Conservation (phyloP, 2,797 vertebrate species). For the Arctocebus calabarensis region DNA sequence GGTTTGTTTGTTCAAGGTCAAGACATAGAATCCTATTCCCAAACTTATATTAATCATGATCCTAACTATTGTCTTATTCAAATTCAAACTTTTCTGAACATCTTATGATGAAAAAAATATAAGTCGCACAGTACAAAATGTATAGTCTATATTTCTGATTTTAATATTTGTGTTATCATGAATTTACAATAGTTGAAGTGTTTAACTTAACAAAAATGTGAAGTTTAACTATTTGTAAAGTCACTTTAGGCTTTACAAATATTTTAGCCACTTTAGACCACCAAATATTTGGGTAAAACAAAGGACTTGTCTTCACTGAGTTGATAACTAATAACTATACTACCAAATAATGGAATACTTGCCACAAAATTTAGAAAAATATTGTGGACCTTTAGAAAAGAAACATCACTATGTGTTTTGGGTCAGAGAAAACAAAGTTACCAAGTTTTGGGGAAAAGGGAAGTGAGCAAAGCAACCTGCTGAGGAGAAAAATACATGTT, state of each 20-base stretch:
- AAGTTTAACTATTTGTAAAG: slow-evolving; percentile 33
- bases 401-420: neutral
- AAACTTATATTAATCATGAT: slow-evolving; percentile 2
- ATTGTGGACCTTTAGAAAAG: neutral
- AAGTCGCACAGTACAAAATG: slow-evolving; percentile 24
- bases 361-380: slow-evolving; percentile 8
- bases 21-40: slow-evolving; percentile 1
- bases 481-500: neutral
- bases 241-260: too few species aligned
- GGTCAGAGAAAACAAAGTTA: neutral
- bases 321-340: slow-evolving; percentile 1
- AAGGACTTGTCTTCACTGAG: slow-evolving; percentile 56
- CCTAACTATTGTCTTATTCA: neutral
- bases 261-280: neutral
- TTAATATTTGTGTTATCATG: slow-evolving; percentile 1
- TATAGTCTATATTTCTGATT: slow-evolving; percentile 33
- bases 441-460: neutral
- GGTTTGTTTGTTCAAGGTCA: slow-evolving; percentile 38
- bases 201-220: slow-evolving; percentile 40
- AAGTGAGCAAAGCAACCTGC: neutral
- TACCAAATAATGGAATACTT: neutral
- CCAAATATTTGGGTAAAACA: neutral
- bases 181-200: neutral
- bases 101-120: neutral
- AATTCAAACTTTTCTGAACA: slow-evolving; percentile 31